Conservation (phyloP, 2,797 vertebrate genomes). For the Notamacropus eugenii region DNA sequence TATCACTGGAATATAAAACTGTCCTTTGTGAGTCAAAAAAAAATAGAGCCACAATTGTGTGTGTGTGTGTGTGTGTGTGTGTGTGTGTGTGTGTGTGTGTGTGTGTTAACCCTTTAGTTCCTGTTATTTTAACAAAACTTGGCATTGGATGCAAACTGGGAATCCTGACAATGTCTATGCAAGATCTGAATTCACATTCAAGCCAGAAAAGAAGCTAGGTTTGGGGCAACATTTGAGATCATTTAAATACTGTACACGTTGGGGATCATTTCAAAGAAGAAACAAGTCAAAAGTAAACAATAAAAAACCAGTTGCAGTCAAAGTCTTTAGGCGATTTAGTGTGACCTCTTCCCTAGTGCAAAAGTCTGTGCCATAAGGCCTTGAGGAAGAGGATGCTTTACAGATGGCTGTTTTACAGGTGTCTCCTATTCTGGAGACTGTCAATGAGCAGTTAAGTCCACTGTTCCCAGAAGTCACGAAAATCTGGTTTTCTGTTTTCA, state of each 20-base stretch:
- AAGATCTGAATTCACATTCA: constrained; percentile 71
- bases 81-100: not conserved
- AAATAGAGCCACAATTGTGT: not conserved
- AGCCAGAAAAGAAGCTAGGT: constrained; percentile 53
- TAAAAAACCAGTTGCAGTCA: constrained; percentile 26
- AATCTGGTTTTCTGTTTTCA: constrained; percentile 59
- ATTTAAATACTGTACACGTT: constrained; percentile 80
- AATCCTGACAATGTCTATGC: constrained; percentile 51
- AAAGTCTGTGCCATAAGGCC: constrained; percentile 43
- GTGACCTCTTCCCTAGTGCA: not conserved
- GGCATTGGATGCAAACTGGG: constrained; percentile 24
- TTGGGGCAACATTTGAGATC: constrained; percentile 1
- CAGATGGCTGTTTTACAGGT: not conserved
- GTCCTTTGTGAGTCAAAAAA: not conserved
- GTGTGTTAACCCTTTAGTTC: constrained; percentile 14
- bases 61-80: too few relatives aligned
- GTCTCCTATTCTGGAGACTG: constrained; percentile 25
- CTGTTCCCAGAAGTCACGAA: constrained; percentile 13
- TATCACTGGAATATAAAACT: not conserved
- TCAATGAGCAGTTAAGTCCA: not conserved
- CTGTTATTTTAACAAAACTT: constrained; percentile 56
- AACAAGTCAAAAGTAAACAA: constrained; percentile 29
- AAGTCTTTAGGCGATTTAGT: constrained; percentile 55
- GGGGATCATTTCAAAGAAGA: constrained; percentile 4
- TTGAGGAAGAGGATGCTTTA: not conserved